phyloP scores from a whole-genome alignment of 2,113 vertebrate genomes.

The Centropus bengalensis region DNA sequence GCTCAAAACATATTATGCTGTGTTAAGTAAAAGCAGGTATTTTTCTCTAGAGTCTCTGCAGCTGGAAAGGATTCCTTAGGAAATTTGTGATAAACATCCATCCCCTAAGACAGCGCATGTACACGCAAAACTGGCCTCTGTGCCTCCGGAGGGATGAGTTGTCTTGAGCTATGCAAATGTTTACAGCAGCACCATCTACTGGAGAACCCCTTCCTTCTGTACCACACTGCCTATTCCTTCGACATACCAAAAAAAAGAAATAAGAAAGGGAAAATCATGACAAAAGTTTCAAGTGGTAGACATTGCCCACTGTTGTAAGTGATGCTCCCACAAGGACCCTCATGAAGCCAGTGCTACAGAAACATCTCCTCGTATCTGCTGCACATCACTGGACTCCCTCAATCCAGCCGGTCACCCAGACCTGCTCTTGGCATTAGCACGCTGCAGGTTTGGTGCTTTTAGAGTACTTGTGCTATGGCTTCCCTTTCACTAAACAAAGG shows the following conservation, averaged over 20 bases:
- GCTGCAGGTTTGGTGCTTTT: not conserved
- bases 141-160: fast-evolving
- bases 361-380: not conserved
- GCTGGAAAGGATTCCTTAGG: not conserved
- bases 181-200: slow-evolving; percentile 68
- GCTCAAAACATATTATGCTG: not conserved
- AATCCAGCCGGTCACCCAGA: not conserved
- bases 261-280: not conserved
- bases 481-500: not conserved
- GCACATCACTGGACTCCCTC: not conserved
- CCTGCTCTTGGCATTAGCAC: not conserved
- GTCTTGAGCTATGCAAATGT: not conserved
- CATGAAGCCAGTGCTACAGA: not conserved
- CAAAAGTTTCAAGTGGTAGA: fast-evolving
- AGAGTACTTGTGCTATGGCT: fast-evolving
- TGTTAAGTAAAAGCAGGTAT: not conserved
- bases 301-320: fast-evolving
- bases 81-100: not conserved
- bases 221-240: fast-evolving
- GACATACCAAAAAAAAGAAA: fast-evolving
- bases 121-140: not conserved
- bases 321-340: not conserved
- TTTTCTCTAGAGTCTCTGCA: not conserved
- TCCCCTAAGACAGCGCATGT: fast-evolving
- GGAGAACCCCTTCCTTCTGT: not conserved